Evolutionary conservation across 2,113 vertebrate species (phyloP).

Genomic region (Rhinoptilus africanus): DNA sequence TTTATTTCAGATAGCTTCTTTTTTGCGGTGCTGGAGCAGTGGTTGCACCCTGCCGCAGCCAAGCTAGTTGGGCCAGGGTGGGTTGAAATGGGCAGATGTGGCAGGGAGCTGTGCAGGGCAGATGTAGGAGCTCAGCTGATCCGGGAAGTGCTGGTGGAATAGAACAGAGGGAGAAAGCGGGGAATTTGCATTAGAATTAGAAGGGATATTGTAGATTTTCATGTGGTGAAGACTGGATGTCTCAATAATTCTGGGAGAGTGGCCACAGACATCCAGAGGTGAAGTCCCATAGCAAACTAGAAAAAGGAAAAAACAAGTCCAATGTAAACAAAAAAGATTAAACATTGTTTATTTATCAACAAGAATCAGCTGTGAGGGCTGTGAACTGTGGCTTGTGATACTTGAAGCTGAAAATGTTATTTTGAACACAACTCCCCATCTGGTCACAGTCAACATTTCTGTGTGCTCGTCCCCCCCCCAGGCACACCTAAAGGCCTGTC

Average conservation of each 20-base stretch:
- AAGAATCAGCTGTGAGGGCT: background rate
- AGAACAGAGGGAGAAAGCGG: background rate
- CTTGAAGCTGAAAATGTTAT: background rate
- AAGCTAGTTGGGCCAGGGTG: background rate
- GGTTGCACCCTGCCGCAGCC: background rate
- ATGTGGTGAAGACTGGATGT: background rate
- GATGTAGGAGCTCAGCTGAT: background rate
- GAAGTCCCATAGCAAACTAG: background rate
- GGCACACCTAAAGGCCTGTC: background rate
- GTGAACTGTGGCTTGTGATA: background rate
- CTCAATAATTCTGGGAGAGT: background rate
- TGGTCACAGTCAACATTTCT: background rate
- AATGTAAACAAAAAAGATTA: background rate
- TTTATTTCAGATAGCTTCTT: background rate
- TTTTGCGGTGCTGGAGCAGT: accelerated
- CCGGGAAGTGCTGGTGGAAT: accelerated
- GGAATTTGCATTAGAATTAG: background rate
- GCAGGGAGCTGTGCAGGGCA: background rate
- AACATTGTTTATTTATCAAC: background rate
- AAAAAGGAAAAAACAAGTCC: background rate
- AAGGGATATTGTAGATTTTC: background rate
- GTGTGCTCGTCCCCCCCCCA: too few species aligned
- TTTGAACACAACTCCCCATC: background rate
- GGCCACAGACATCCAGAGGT: background rate
- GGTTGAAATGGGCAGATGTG: background rate